Base-by-base conservation (phyloP, 2,888 invertebrate species). In the Caprella mutica region DNA sequence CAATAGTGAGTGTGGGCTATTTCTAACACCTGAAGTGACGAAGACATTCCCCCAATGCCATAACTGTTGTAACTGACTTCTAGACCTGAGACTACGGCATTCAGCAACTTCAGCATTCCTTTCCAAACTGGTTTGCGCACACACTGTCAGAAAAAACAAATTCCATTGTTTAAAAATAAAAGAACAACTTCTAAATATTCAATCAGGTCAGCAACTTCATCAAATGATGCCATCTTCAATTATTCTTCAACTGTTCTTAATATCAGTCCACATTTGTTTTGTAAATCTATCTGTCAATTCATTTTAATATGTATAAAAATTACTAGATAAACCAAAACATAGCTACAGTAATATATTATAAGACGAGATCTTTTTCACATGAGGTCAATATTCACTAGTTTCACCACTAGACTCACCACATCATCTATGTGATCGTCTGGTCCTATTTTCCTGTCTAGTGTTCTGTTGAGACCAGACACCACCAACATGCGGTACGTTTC, bases 1-100 rank as follows among this genome's bases (percentile, higher is more conserved):
- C 93, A 94, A 72, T 86, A 99, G 75, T 98, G 97, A 0, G 98
- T 99, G 73, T 99, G 97, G 2, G 93, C 90, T 70, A 99, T 93
- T 78, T 99, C 98, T 69, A 97, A 84, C 66, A 97, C 78, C 75
- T 94, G 92, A 74, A 93, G 96, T 21, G 91, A 90, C 0, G 94
- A 92, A 1, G 78, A 77, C 87, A 96, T 92, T 23, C 98, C 98
- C 33, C 96, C 96, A 1, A 92, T 78, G 0, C 96, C 94, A 69
- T 90, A 89, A 76, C 93, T 94, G 42, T 84, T 81, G 72, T 85
- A 94, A 1, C 93, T 92, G 63, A 84, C 84, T 71, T 94, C 94
- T 53, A 97, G 76, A 1, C 97, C 97, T 67, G 85, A 84, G 5
- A 90, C 82, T 39, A 92, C 83, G 2, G 93, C 86, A 74, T 86